Base-by-base conservation (phyloP, 2,888 invertebrate genomes). In the Drosophila neotestacea region DNA sequence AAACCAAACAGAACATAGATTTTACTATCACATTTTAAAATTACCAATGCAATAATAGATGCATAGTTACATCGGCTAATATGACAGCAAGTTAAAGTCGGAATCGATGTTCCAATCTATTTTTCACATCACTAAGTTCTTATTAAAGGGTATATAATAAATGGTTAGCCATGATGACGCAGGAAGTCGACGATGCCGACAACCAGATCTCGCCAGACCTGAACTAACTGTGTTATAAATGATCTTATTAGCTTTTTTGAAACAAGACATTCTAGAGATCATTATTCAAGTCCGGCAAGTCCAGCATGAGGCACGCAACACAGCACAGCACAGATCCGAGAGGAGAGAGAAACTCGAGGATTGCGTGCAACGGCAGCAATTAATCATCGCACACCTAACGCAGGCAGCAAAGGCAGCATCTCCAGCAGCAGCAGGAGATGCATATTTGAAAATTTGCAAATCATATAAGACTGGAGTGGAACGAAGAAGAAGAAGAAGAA, bases 201-300 rank as follows among this genome's bases (percentile, higher is more conserved):
- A 73, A 63, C 62, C 72, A 80, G 76, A 71, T 67, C 67, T 47
- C 62, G 50, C 41, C 71, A 38, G 64, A 52, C 6, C 46, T 11
- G 64, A 76, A 74, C 81, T 81, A 82, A 88, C 88, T 85, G 82
- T 80, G 86, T 89, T 89, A 90, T 88, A 90, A 90, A 90, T 90
- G 90, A 90, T 89, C 90, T 90, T 90, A 89, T 90, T 90, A 89
- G 88, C 77, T 79, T 84, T 85, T 78, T 75, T 81, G 85, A 88
- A 87, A 84, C 85, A 88, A 85, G 87, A 90, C 89, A 90, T 85
- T 82, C 85, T 79, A 68, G 76, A 77, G 81, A 87, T 84, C 80
- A 90, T 90, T 90, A 89, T 87, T 88, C 88, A 88, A 42, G 32
- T 22, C 22, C 59, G 36, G 16, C 66, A 65, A 42, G 42, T 16